Evolutionary conservation across 1,140 invertebrate genomes (phyloP), one percentile per base, ranked within the genome.

Genomic region (Trichogramma pretiosum): DNA sequence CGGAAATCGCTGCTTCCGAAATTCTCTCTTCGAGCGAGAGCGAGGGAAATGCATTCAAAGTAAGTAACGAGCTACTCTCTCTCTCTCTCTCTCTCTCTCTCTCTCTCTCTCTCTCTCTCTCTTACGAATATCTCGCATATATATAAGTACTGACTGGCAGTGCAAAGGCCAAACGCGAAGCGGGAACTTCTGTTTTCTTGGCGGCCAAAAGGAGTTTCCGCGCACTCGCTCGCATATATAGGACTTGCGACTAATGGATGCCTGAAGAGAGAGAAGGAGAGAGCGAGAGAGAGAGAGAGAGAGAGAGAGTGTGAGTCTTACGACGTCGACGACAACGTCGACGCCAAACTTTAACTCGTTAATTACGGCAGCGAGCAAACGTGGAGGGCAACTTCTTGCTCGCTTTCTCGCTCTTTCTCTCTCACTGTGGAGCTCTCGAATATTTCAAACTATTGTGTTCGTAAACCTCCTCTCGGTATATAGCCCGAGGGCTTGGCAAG

Each of bases 331-430:
- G 39, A 45, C 61, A 54, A 59, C 63, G 43, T 64, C 64, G 67
- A 66, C 70, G 67, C 68, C 67, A 70, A 72, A 72, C 70, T 72
- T 72, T 68, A 71, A 72, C 68, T 70, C 70, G 68, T 71, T 72
- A 72, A 72, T 72, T 72, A 72, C 70, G 65, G 61, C 61, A 63
- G 64, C 39, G 33, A 14, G 28, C 44, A 18, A 3, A 13, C 45
- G 35, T 62, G 67, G 67, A 65, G 62, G 67, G 64, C 71, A 72
- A 67, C 71, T 72, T 67, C 71, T 71, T 63, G 65, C 23, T 17
- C 10, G 28, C 37, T 11, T 16, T 40, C 11, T 39, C 33, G 8
- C 33, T 34, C 35, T 37, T 18, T 37, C 35, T 11, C 21, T 40
- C 11, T 39, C 33, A 11, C 33, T 34, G 16, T 37, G 16, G 17